These are phyloP conservation scores for Macropus fuliginosus DNA, from an alignment of 2,797 vertebrate genomes.

Conservation along the genomic window DNA sequence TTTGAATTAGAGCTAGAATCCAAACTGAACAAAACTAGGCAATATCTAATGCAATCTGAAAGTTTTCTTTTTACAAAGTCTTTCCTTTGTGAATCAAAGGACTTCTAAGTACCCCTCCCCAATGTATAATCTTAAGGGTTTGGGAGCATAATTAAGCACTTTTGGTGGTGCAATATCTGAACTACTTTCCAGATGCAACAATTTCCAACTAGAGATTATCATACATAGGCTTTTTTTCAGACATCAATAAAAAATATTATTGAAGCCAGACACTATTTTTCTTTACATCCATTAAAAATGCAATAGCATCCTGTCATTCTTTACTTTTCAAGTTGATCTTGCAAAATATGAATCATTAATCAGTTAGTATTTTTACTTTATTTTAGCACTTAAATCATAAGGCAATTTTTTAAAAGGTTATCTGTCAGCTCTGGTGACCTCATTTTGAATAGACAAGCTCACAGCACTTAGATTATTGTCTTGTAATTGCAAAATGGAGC, in stretches of 20 bases:
- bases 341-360: constrained; percentile 48
- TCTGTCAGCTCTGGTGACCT: constrained; percentile 52
- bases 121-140: background rate
- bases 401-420: constrained; percentile 62
- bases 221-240: constrained; percentile 5
- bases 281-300: constrained; percentile 14
- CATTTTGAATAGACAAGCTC: constrained; percentile 53
- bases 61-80: constrained; percentile 41
- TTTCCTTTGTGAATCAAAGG: constrained; percentile 29
- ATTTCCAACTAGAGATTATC: background rate
- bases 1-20: constrained; percentile 49
- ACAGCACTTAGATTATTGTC: constrained; percentile 16
- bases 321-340: constrained; percentile 33
- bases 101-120: background rate
- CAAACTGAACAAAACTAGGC: background rate
- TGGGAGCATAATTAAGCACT: background rate
- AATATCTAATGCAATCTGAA: constrained; percentile 30
- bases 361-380: constrained; percentile 54
- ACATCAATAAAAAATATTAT: constrained; percentile 38
- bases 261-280: constrained; percentile 19
- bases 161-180: background rate
- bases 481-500: constrained; percentile 41
- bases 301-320: background rate
- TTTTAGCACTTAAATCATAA: constrained; percentile 59
- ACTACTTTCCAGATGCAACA: constrained; percentile 40